Conservation (phyloP, 2,888 invertebrate species). For the Agrochola lychnidis region DNA sequence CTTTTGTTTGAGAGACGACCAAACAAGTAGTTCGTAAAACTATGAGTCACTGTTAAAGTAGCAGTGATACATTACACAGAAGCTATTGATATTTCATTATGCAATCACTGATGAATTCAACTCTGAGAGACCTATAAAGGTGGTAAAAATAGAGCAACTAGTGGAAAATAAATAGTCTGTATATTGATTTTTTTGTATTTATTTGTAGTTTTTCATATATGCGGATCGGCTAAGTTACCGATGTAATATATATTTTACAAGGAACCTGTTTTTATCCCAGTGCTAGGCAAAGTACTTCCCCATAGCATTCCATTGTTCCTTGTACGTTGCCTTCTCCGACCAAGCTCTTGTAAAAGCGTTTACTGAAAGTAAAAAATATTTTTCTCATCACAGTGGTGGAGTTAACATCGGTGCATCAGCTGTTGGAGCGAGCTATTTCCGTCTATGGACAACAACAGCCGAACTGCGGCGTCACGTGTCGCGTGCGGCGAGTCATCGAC, state of each 20-base stretch:
- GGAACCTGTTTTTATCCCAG: no score
- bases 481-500: constrained; percentile 86
- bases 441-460: constrained; percentile 83
- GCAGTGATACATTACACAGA: not conserved
- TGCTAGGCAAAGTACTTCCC: no score
- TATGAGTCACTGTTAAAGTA: constrained; percentile 32
- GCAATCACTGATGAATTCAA: not conserved
- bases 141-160: not conserved
- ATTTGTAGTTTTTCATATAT: not conserved
- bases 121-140: not conserved
- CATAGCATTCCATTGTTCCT: no score
- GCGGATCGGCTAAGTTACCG: not conserved
- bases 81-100: constrained; percentile 6
- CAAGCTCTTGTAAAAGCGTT: not conserved
- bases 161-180: not conserved
- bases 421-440: constrained; percentile 86
- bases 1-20: constrained; percentile 27
- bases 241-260: not conserved
- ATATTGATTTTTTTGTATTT: not conserved
- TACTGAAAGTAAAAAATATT: not conserved
- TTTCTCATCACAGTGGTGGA: constrained; percentile 75
- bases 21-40: constrained; percentile 9
- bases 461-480: constrained; percentile 87
- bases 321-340: no score
- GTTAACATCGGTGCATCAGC: constrained; percentile 86